Conservation (phyloP, 2,888 invertebrate species). For the Arenicola marina region DNA sequence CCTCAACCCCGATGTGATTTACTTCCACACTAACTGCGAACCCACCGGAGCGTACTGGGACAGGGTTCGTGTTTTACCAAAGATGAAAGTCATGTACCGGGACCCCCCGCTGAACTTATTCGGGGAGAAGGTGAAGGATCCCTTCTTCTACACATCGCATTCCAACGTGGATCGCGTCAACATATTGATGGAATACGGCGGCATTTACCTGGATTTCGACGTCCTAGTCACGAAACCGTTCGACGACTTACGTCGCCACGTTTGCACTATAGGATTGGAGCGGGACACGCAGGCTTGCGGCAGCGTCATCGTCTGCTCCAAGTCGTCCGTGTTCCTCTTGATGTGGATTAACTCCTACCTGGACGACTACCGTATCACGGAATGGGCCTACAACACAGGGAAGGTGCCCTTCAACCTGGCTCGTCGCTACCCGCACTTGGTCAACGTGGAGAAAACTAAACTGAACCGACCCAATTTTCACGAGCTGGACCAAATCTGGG, state of each 20-base stretch:
- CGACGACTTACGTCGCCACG: conserved; percentile 31
- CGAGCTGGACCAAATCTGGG: conserved; percentile 36
- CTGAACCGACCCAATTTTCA: conserved; percentile 36
- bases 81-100: conserved; percentile 26
- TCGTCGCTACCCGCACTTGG: conserved; percentile 34
- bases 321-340: conserved; percentile 31
- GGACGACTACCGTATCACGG: conserved; percentile 37
- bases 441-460: conserved; percentile 30
- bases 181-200: conserved; percentile 36
- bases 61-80: conserved; percentile 24
- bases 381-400: conserved; percentile 41
- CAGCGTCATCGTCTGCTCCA: conserved; percentile 35
- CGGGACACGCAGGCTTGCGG: conserved; percentile 36
- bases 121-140: conserved; percentile 32
- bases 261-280: conserved; percentile 31
- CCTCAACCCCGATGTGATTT: conserved; percentile 29
- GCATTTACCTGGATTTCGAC: conserved; percentile 40
- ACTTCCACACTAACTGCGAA: conserved; percentile 37
- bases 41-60: conserved; percentile 37
- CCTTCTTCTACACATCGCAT: conserved; percentile 37
- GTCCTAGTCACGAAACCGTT: conserved; percentile 31
- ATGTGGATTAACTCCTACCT: conserved; percentile 39
- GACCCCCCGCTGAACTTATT: conserved; percentile 32
- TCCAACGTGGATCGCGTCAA: conserved; percentile 39
- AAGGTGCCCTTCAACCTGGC: conserved; percentile 37